A percentile compares a stretch with the other conserved stretches of the same genome.
These are phyloP conservation scores for Heliconius hermathena DNA, from an alignment of 1,140 invertebrate genomes.

Conservation along the genomic window DNA sequence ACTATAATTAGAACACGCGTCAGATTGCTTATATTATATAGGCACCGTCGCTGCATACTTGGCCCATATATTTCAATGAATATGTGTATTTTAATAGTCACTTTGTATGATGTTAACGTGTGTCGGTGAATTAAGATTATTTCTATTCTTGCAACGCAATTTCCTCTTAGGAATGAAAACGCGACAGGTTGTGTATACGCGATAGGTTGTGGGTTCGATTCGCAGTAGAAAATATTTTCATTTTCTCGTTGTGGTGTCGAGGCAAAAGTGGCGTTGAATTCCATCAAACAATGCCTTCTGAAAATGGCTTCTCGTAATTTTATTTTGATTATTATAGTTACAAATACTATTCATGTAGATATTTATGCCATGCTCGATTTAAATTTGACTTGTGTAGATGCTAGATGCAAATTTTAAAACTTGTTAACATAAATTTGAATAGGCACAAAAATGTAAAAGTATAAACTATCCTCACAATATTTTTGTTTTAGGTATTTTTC, in stretches of 20 bases:
- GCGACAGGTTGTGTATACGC: too few species aligned
- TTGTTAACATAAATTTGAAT: too few species aligned
- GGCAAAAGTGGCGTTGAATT: too few species aligned
- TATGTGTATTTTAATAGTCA: constrained; percentile 33
- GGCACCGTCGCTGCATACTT: constrained; percentile 61
- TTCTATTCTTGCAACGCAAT: neutral
- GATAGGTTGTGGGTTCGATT: too few species aligned
- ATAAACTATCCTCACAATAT: too few species aligned
- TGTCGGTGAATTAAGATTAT: constrained; percentile 13
- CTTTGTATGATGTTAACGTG: constrained; percentile 16
- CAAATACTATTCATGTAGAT: neutral
- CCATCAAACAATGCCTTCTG: too few species aligned
- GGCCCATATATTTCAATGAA: constrained; percentile 61
- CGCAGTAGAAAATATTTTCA: too few species aligned
- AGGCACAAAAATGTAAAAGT: too few species aligned
- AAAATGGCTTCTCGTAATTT: neutral
- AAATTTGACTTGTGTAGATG: neutral
- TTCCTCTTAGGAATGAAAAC: neutral
- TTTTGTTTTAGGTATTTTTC: too few species aligned
- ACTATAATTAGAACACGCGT: constrained; percentile 67
- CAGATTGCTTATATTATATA: constrained; percentile 57
- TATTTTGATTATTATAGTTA: neutral
- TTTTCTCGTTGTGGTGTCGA: too few species aligned
- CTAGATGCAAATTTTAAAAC: neutral
- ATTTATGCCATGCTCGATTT: neutral